Conservation (phyloP, 2,888 invertebrate genomes). For the Tinea trinotella region DNA sequence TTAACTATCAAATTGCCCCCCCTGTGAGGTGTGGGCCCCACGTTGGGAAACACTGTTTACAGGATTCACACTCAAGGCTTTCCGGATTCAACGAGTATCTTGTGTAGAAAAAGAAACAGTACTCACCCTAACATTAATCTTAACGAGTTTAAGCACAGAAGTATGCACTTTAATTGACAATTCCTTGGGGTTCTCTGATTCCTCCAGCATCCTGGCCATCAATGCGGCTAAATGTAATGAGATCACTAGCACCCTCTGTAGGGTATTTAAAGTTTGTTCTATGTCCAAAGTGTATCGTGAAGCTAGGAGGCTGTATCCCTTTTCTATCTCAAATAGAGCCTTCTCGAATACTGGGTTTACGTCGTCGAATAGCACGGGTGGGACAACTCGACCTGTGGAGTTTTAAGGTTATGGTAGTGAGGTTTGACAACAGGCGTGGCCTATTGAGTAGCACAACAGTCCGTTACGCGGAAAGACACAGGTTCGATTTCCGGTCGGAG, state of each 20-base stretch:
- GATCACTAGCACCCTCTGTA: constrained; percentile 89
- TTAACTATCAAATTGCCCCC: too few relatives aligned
- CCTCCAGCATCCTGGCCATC: constrained; percentile 76
- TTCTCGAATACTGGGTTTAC: constrained; percentile 87
- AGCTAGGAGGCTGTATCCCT: constrained; percentile 74
- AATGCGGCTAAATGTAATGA: constrained; percentile 87
- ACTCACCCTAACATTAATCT: constrained; percentile 76
- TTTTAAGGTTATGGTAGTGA: too few relatives aligned
- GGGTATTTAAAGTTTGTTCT: constrained; percentile 78
- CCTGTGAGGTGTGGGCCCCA: too few relatives aligned
- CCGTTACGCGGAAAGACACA: too few relatives aligned
- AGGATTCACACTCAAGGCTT: too few relatives aligned
- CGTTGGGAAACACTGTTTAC: too few relatives aligned
- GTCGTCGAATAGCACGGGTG: constrained; percentile 85
- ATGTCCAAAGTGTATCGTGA: constrained; percentile 76
- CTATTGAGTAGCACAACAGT: too few relatives aligned
- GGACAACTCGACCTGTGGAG: constrained; percentile 77
- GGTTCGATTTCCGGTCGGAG: too few relatives aligned
- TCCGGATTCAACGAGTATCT: too few relatives aligned
- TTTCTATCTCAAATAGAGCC: constrained; percentile 82
- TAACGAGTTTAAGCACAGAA: constrained; percentile 84
- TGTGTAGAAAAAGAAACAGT: too few relatives aligned
- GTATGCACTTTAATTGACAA: constrained; percentile 75
- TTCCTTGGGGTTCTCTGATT: constrained; percentile 62
- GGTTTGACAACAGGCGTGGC: too few relatives aligned